Evolutionary conservation across 2,113 vertebrate genomes (phyloP), one percentile per base, ranked within the genome.

Genomic region (Oreochromis tanganicae): DNA sequence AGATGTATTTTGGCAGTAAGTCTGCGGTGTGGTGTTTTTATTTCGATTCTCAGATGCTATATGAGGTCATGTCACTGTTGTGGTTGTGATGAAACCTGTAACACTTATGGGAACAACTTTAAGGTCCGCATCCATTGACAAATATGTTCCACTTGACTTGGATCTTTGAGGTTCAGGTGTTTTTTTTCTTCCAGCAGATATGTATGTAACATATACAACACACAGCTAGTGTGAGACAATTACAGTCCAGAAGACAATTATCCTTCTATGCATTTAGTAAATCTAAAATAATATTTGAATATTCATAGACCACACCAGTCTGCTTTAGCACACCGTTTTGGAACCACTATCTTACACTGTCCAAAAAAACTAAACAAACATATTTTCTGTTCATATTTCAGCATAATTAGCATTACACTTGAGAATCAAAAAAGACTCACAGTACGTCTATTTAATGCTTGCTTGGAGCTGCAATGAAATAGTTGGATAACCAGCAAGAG

Each of bases 91-190:
- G 36, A 68, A 68, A 68, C 3, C n/a, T 21, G 36, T 41, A 68
- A 68, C 11, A 38, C 19, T 38, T 38, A 5, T 5, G 19, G 34
- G n/a, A 21, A 41, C 11, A 68, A 2, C 36, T 71, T 0, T 24
- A 43, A 43, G 7, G 48, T 8, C 46, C 14, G 14, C 29, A 13
- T 1, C 7, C 36, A 24, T 21, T 6, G 0, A 14, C 24, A 43
- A 43, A 71, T 68, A 41, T 0, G 12, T 24, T 43, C 12, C 38
- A 21, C 36, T 21, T 71, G n/a, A 43, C n/a, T 24, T 43, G 12
- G 66, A 71, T 21, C 36, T 43, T 71, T 71, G 66, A 43, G 12
- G 32, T 66, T 66, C 61, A 66, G 32, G 17, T 5, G 36, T 11
- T 0, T 54, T 4, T 36, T 36, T 38, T 0, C 34, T 21, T 38